Evolutionary conservation across 2,797 vertebrate genomes (phyloP), one percentile per base, ranked within the genome.

Genomic region (Amphiprion clarkii): DNA sequence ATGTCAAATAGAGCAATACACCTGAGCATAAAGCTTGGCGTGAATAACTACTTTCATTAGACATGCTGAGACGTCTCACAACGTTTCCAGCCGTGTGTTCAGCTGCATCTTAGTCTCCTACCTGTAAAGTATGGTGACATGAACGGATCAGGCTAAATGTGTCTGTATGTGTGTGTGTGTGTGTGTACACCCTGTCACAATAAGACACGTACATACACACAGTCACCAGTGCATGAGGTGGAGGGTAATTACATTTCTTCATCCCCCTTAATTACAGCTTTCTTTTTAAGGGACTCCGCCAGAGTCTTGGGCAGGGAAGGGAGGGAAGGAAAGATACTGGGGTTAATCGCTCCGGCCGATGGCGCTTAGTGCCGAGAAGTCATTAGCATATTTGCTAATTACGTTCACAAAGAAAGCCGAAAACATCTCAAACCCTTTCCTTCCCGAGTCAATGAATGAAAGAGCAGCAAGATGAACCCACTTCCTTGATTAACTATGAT

Each of bases 331-430:
- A 67, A 79, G 85, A 89, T 84, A 88, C 82, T 23, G 83, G 84
- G 89, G 82, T 88, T 91, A 91, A 93, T 82, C 78, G 59, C 83
- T 87, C 73, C 52, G 82, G 92, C 91, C 81, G 65, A 91, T 77
- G 81, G 71, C 56, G 61, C 83, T 84, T 59, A 82, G 67, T 66
- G 70, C 82, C 65, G 68, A 82, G 55, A 46, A 87, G 2, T 74
- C 77, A 94, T 95, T 94, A 93, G 80, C 89, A 92, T 90, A 89
- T 92, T 88, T 74, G 74, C 82, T 93, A 91, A 93, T 94, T 89
- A 92, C 58, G 59, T 74, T 89, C 76, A 73, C 2, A 71, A 70
- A 82, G 74, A 82, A 81, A 69, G 70, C 31, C 54, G 64, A 76
- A 79, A 72, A 85, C 46, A 67, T 78, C 48, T 84, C 17, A 66